phyloP scores from a whole-genome alignment of 2,113 vertebrate genomes.

The Kryptolebias marmoratus region DNA sequence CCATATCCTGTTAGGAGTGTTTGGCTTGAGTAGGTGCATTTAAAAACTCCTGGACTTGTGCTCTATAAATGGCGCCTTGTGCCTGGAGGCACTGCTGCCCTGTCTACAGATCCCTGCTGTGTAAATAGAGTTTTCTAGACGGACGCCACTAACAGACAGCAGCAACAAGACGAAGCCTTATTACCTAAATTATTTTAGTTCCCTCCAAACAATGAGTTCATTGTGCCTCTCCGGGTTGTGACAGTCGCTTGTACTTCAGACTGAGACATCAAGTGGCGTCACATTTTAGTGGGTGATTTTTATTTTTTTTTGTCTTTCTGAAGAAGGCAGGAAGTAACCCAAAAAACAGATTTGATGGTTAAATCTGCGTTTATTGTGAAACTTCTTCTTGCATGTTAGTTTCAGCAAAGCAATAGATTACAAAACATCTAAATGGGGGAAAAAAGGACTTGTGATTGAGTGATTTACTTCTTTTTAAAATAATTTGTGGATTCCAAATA shows the following conservation, averaged over 20 bases:
- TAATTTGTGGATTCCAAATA: too few species aligned
- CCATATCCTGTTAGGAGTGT: conserved; percentile 64
- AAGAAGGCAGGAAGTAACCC: conserved; percentile 10
- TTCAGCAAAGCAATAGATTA: background rate
- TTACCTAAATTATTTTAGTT: conserved; percentile 24
- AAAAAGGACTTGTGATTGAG: background rate
- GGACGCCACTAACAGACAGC: conserved; percentile 49
- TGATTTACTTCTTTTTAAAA: too few species aligned
- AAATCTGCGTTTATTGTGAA: conserved; percentile 22
- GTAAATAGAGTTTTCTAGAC: conserved; percentile 60
- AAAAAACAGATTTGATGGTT: conserved; percentile 6
- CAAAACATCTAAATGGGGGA: conserved; percentile 9
- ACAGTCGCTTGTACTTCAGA: conserved; percentile 30
- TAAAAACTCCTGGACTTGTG: conserved; percentile 47
- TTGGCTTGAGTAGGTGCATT: conserved; percentile 60
- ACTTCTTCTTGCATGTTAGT: conserved; percentile 15
- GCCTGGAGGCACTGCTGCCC: conserved; percentile 42
- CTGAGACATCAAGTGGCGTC: conserved; percentile 24
- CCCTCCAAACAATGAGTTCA: conserved; percentile 39
- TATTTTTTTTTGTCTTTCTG: background rate
- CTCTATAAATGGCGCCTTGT: conserved; percentile 60
- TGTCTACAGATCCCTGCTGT: conserved; percentile 57
- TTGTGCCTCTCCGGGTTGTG: conserved; percentile 16
- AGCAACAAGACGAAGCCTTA: conserved; percentile 30
- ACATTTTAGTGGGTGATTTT: conserved; percentile 8